phyloP scores from a whole-genome alignment of 2,797 vertebrate species.

The Lutjanus campechanus region DNA sequence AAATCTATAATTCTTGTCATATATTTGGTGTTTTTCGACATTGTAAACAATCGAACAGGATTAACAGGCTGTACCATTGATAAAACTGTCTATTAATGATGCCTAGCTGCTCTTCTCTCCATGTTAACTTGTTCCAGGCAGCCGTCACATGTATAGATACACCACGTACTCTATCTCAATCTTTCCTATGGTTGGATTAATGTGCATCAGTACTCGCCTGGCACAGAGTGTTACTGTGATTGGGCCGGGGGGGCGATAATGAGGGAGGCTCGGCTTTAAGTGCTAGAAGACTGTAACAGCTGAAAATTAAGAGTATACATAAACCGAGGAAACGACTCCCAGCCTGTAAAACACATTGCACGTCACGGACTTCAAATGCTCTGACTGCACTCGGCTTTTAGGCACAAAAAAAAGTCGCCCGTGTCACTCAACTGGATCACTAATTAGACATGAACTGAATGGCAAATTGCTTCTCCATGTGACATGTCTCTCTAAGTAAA shows the following conservation, averaged over 20 bases:
- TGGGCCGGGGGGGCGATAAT: slow-evolving; percentile 66
- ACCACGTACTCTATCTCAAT: slow-evolving; percentile 50
- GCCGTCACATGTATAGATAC: slow-evolving; percentile 44
- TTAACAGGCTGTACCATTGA: slow-evolving; percentile 13
- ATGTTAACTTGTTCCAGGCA: slow-evolving; percentile 34
- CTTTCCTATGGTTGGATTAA: slow-evolving; percentile 47
- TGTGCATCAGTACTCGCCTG: slow-evolving; percentile 59
- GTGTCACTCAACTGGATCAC: slow-evolving; percentile 63
- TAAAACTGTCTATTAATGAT: slow-evolving; percentile 28
- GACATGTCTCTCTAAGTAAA: slow-evolving; percentile 74
- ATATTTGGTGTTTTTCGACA: slow-evolving; percentile 49
- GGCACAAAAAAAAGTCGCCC: slow-evolving; percentile 57
- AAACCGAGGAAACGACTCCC: slow-evolving; percentile 53
- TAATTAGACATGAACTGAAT: slow-evolving; percentile 72
- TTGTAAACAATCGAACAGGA: slow-evolving; percentile 51
- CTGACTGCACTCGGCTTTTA: slow-evolving; percentile 52
- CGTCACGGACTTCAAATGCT: slow-evolving; percentile 53
- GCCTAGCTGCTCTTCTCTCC: slow-evolving; percentile 28
- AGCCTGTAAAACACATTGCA: slow-evolving; percentile 48
- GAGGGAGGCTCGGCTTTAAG: slow-evolving; percentile 67
- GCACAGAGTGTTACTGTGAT: slow-evolving; percentile 69
- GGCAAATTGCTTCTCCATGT: slow-evolving; percentile 63
- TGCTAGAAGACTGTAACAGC: slow-evolving; percentile 62
- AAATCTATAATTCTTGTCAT: slow-evolving; percentile 27
- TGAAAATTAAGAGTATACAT: slow-evolving; percentile 70